Evolutionary conservation across 2,888 invertebrate genomes (phyloP), one percentile per base, ranked within the genome.

Genomic region (Lepidochitona cinerea): DNA sequence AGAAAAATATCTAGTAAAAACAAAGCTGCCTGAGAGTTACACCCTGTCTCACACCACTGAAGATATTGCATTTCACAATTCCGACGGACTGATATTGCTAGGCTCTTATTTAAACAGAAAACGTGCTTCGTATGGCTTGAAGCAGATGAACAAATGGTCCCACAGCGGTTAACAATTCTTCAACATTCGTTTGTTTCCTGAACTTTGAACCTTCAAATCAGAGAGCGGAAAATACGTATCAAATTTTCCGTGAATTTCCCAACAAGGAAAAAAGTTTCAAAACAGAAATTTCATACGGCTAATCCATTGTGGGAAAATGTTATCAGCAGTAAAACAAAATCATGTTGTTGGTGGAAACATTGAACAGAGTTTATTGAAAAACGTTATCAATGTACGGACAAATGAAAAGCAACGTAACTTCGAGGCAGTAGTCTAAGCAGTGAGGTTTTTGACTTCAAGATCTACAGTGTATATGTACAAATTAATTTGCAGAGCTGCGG

Each of bases 221-320:
- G 23, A 59, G 59, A 59, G 59, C 59, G 59, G 59, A 59, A 59
- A 59, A 59, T 59, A 23, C 59, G 59, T 59, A 59, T 59, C 59
- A 26, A 23, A 59, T 59, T 59, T 29, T 18, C 7, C 12, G 12
- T 23, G 59, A 59, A 59, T 59, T 29, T 59, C 29, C 32, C 23
- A 59, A 3, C 23, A 32, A 29, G 26, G 29, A 29, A 59, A 59
- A 59, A 59, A 4, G 59, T 59, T 59, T 29, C 59, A 59, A 59
- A 59, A 59, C 59, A 59, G 59, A 29, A 59, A 59, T 59, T 59
- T 59, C 59, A 59, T 59, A 59, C 59, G 59, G 59, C 26, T 26
- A 29, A 32, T 14, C 23, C 59, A 23, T 59, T 59, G 59, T 59
- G 59, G 59, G 59, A 59, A 59, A 59, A 59, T 59, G n/a, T n/a